A percentile compares a stretch with the other conserved stretches of the same genome.
These are phyloP conservation scores for Drosophila pseudoananassae DNA, from an alignment of 1,140 invertebrate genomes.

Conservation along the genomic window DNA sequence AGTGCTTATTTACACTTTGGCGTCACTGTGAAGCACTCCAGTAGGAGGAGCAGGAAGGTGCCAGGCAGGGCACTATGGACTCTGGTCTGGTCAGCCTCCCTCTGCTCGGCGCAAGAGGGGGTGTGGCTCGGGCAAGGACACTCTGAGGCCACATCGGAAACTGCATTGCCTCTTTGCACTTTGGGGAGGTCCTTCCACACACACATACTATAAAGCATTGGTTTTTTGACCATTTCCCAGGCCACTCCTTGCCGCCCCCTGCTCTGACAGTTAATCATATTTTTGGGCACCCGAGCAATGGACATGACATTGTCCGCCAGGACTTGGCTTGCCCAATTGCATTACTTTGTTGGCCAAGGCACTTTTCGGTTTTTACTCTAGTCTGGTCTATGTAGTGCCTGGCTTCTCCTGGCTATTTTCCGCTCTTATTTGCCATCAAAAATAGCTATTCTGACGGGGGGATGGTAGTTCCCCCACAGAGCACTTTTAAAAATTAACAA, in stretches of 20 bases:
- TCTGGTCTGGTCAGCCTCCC: background rate
- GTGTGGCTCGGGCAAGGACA: conserved; percentile 7
- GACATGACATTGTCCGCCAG: conserved; percentile 18
- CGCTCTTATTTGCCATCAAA: background rate
- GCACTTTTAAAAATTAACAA: conserved; percentile 1
- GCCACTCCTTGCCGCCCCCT: background rate
- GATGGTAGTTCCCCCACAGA: background rate
- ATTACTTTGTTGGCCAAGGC: conserved; percentile 18
- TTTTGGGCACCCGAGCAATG: conserved; percentile 14
- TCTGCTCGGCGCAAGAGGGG: background rate
- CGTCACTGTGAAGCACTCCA: conserved; percentile 25
- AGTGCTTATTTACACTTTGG: conserved; percentile 59
- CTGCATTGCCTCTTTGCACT: background rate
- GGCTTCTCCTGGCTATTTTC: too few relatives aligned
- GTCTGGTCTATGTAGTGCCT: too few relatives aligned
- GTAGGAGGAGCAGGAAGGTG: background rate
- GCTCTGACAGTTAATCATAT: conserved; percentile 53
- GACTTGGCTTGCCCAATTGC: conserved; percentile 15
- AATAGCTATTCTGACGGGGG: too few relatives aligned
- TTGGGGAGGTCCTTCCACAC: background rate
- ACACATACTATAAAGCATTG: too few relatives aligned
- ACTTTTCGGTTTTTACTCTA: background rate
- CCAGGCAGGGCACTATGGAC: background rate
- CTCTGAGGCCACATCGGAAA: conserved; percentile 18
- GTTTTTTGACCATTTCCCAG: too few relatives aligned